Evolutionary conservation across 2,888 invertebrate species (phyloP).

Genomic region (Megaustenia siamemsis): DNA sequence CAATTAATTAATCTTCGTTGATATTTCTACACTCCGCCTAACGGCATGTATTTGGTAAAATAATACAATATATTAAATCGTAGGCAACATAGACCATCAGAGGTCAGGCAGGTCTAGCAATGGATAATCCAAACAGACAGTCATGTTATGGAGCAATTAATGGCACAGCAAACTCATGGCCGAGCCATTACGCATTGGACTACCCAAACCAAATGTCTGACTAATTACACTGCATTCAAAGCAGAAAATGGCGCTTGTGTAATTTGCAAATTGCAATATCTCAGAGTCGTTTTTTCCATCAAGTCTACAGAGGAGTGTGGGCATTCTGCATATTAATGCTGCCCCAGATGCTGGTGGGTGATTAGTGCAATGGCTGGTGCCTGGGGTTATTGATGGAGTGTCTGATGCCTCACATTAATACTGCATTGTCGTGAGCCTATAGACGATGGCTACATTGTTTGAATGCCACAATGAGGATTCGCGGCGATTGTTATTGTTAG

Average conservation of each 20-base stretch:
- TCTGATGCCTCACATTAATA: neutral
- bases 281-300: neutral
- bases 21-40: no score
- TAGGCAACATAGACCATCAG: neutral
- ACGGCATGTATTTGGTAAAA: no score
- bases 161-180: conserved; percentile 26
- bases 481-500: neutral
- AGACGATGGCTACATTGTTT: neutral
- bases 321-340: neutral
- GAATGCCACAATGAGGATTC: neutral
- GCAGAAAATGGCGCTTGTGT: conserved; percentile 39
- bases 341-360: neutral
- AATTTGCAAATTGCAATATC: conserved; percentile 37
- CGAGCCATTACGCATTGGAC: conserved; percentile 5
- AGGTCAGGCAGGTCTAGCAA: neutral
- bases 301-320: neutral
- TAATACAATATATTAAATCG: conserved; percentile 2
- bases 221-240: conserved; percentile 43
- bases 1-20: no score
- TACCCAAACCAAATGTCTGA: conserved; percentile 34
- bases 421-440: neutral
- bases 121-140: conserved; percentile 23
- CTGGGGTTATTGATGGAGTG: neutral
- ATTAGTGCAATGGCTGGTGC: neutral
- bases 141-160: conserved; percentile 40